Evolutionary conservation across 1,140 invertebrate genomes (phyloP).

Genomic region (silkworm (Bombyx mori)): ASM3026992v2 NC_085110.1:10214001-10214500

Average conservation of each 20-base stretch:
- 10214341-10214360: no score
- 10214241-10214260: conserved; percentile 41
- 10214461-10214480: conserved; percentile 14
- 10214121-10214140: conserved; percentile 63
- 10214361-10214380: no score
- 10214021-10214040: no score
- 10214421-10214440: background rate
- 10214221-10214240: conserved; percentile 65
- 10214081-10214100: no score
- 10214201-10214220: conserved; percentile 41
- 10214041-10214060: no score
- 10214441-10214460: no score
- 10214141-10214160: conserved; percentile 39
- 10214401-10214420: background rate
- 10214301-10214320: conserved; percentile 61
- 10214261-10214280: conserved; percentile 59
- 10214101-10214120: conserved; percentile 57
- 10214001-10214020: no score
- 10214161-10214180: conserved; percentile 61
- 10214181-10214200: conserved; percentile 60
- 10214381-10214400: no score
- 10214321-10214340: conserved; percentile 46
- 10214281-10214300: conserved; percentile 59
- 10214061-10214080: no score
- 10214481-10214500: conserved; percentile 46